Base-by-base conservation (phyloP, 2,888 invertebrate species). In the Megastigmus dorsalis region DNA sequence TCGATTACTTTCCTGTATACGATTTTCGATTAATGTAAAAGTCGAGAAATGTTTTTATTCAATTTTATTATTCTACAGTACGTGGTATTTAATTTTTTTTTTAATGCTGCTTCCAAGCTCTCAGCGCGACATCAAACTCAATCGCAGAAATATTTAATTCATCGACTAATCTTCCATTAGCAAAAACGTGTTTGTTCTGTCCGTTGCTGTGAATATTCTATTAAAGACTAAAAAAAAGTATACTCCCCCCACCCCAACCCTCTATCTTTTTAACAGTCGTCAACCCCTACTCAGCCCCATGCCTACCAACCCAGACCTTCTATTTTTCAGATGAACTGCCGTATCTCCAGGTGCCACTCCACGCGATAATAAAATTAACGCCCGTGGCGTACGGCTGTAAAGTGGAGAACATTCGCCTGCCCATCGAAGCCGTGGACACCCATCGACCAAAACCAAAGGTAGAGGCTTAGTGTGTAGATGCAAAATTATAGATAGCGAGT, bases 301-400 rank as follows among this genome's bases (percentile, higher is more conserved):
- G 48, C 55, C 66, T 23, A 75, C 63, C 65, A 55, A 75, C 62
- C 75, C 67, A 63, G 62, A 7, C 71, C 67, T 69, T 60, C 23
- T 26, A 41, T 66, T 28, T 48, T 48, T 23, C 89, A 95, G 95
- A 95, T 84, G 96, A 97, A 89, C 90, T 97, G 79, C 97, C 97
- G 3, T 97, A 97, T 88, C 90, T 97, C 66, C 92, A 94, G 89
- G 97, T 97, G 80, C 97, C 97, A 6, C 90, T 97, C 72, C 99
- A 99, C 89, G 96, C 97, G 62, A 94, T 99, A 81, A 97, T 99
- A 87, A 98, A 98, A 89, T 89, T 99, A 85, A 99, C 98, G 20
- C 99, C 99, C 2, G 96, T 98, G 36, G 99, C 99, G 38, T 99
- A 99, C 88, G 99, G 99, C 45, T 99, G 99, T 89, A 95, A 97